These are phyloP conservation scores for Metaphire vulgaris DNA, from an alignment of 1,140 invertebrate genomes.

Conservation along the genomic window DNA sequence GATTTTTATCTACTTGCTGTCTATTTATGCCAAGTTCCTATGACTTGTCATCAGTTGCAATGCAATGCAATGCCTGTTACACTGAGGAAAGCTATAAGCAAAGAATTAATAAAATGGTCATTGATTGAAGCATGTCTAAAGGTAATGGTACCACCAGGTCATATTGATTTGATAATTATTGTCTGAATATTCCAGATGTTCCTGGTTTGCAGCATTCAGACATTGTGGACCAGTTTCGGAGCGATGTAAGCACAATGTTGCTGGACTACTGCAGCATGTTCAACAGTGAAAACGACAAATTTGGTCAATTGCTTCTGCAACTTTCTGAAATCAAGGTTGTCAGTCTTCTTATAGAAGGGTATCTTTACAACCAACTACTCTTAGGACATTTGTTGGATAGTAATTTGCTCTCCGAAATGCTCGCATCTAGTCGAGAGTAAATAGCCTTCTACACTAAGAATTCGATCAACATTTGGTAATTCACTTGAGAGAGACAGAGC, in stretches of 20 bases:
- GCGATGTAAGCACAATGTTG: slow-evolving; percentile 46
- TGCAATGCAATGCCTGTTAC: too few relatives aligned
- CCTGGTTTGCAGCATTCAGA: slow-evolving; percentile 40
- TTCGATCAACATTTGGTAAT: too few relatives aligned
- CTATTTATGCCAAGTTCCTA: too few relatives aligned
- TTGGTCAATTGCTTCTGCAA: slow-evolving; percentile 79
- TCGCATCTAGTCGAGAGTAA: slow-evolving; percentile 73
- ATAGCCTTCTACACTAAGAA: too few relatives aligned
- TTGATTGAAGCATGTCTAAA: too few relatives aligned
- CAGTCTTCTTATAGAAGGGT: slow-evolving; percentile 84
- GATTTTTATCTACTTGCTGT: too few relatives aligned
- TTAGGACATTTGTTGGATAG: slow-evolving; percentile 78
- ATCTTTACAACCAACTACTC: slow-evolving; percentile 82
- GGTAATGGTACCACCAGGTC: too few relatives aligned
- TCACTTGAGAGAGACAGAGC: too few relatives aligned
- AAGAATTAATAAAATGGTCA: too few relatives aligned
- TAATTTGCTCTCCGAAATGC: slow-evolving; percentile 95
- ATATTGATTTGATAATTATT: too few relatives aligned
- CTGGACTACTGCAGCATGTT: slow-evolving; percentile 61
- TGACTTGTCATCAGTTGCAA: too few relatives aligned
- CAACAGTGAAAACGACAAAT: slow-evolving; percentile 92
- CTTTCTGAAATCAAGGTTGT: slow-evolving; percentile 85
- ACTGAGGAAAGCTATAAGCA: too few relatives aligned
- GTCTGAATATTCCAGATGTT: slow-evolving; percentile 48
- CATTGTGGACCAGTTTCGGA: slow-evolving; percentile 45